phyloP scores from a whole-genome alignment of 1,140 invertebrate genomes.

The Melitaea cinxia region DNA sequence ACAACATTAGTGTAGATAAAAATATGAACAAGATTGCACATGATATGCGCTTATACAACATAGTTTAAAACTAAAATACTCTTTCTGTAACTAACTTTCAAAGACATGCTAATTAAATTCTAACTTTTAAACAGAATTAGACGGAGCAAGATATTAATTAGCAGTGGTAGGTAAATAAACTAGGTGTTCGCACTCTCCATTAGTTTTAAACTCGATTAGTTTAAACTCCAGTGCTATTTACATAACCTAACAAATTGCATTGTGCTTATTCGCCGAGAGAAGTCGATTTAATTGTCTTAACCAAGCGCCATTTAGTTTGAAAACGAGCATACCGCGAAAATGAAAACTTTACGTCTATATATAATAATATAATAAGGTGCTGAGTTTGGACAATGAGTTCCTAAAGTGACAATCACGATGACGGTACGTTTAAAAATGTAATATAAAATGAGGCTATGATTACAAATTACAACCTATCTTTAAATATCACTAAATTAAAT shows the following conservation, averaged over 20 bases:
- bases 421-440: too few relatives aligned
- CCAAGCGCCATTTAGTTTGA: not conserved
- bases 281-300: constrained; percentile 11
- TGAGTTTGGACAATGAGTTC: not conserved
- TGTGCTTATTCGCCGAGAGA: constrained; percentile 3
- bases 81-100: too few relatives aligned
- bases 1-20: too few relatives aligned
- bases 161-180: constrained; percentile 1
- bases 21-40: too few relatives aligned
- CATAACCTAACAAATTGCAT: constrained; percentile 3
- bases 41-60: too few relatives aligned
- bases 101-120: not conserved
- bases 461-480: too few relatives aligned
- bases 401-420: not conserved
- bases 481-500: too few relatives aligned
- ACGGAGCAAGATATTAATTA: not conserved
- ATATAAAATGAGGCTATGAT: too few relatives aligned
- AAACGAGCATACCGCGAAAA: not conserved
- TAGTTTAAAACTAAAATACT: too few relatives aligned
- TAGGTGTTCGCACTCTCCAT: not conserved
- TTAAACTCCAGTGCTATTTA: constrained; percentile 1
- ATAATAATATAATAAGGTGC: not conserved
- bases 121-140: not conserved
- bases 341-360: not conserved
- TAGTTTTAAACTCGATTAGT: constrained; percentile 7